Percentiles rank a stretch among this genome's conserved stretches.
Conservation (phyloP, 1,140 invertebrate genomes). For the Leptopilina clavipes region DNA sequence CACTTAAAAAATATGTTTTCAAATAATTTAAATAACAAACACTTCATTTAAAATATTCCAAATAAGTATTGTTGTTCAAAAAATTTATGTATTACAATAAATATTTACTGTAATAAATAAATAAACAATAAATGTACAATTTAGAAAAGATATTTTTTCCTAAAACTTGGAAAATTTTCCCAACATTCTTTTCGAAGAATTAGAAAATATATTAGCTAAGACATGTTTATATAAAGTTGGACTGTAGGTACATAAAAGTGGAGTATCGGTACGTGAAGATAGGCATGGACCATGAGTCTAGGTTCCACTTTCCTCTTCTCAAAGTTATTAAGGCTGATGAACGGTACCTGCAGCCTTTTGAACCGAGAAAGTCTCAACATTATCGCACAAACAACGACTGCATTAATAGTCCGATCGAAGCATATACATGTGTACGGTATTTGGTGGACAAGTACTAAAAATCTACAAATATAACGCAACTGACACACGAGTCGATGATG, state of each 20-base stretch:
- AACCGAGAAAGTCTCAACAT: conserved; percentile 25
- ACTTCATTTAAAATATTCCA: too few species aligned
- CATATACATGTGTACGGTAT: too few species aligned
- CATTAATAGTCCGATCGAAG: too few species aligned
- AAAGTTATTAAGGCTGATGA: conserved; percentile 48
- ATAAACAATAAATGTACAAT: too few species aligned
- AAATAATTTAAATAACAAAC: too few species aligned
- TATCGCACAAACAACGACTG: conserved; percentile 4
- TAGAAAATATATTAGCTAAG: conserved; percentile 28
- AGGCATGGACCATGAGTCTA: conserved; percentile 2
- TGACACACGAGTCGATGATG: background rate
- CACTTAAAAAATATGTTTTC: too few species aligned
- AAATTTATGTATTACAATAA: too few species aligned
- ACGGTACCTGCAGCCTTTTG: conserved; percentile 53
- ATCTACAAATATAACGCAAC: background rate
- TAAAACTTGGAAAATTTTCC: too few species aligned
- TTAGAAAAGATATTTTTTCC: too few species aligned
- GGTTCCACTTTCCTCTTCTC: conserved; percentile 35
- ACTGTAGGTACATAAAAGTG: background rate
- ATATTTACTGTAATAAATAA: too few species aligned
- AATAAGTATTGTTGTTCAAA: too few species aligned
- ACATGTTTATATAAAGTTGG: background rate
- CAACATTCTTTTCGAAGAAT: conserved; percentile 15
- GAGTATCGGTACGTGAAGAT: conserved; percentile 29
- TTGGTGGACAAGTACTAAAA: background rate